phyloP scores from a whole-genome alignment of 2,113 vertebrate species.

The human (Homo sapiens) region DNA sequence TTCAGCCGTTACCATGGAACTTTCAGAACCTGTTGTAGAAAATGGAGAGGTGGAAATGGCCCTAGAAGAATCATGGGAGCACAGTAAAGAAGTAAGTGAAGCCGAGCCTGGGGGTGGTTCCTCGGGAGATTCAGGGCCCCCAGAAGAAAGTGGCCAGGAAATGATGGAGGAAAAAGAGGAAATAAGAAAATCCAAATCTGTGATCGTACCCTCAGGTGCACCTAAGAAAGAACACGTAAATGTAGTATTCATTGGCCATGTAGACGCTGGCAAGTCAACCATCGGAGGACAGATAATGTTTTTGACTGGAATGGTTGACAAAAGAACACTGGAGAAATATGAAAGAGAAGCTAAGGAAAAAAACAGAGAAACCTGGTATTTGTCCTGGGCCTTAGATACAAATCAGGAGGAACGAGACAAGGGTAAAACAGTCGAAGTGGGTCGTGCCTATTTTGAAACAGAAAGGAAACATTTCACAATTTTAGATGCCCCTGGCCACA shows the following conservation, averaged over 20 bases:
- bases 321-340: slow-evolving; percentile 98
- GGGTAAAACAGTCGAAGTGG: slow-evolving; percentile 99
- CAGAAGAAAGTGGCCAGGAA: slow-evolving; percentile 86
- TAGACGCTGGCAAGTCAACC: slow-evolving; percentile 98
- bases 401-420: slow-evolving; percentile 99
- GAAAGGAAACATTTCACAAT: slow-evolving; percentile 99
- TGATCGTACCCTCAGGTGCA: slow-evolving; percentile 88
- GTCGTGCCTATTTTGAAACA: slow-evolving; percentile 98
- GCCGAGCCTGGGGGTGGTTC: slow-evolving; percentile 84
- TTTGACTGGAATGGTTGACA: slow-evolving; percentile 96
- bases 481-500: slow-evolving; percentile 98
- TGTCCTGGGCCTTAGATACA: slow-evolving; percentile 98
- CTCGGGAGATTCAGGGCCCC: slow-evolving; percentile 82
- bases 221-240: slow-evolving; percentile 98
- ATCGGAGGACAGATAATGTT: slow-evolving; percentile 99
- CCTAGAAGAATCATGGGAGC: slow-evolving; percentile 95
- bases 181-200: slow-evolving; percentile 90
- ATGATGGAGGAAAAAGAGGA: slow-evolving; percentile 96
- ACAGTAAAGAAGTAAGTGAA: slow-evolving; percentile 91
- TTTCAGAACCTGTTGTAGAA: slow-evolving; percentile 90
- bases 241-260: slow-evolving; percentile 98
- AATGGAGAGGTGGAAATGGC: slow-evolving; percentile 94
- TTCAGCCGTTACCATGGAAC: slow-evolving; percentile 89
- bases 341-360: slow-evolving; percentile 99
- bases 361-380: slow-evolving; percentile 99